phyloP scores from a whole-genome alignment of 2,888 invertebrate species.

The Schizaphis graminum region DNA sequence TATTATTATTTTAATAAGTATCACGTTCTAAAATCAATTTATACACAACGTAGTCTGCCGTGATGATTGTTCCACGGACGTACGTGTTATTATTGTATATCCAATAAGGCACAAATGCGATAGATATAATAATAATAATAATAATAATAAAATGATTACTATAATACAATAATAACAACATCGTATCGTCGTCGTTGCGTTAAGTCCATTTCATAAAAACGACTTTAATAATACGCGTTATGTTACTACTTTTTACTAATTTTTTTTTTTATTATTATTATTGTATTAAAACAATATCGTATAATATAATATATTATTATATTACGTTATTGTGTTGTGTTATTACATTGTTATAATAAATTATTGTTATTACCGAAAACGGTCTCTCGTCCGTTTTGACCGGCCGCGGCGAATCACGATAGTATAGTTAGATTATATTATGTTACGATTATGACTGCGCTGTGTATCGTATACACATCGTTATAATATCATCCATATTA shows the following conservation, averaged over 20 bases:
- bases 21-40: slow-evolving; percentile 30
- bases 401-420: not conserved
- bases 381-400: not conserved
- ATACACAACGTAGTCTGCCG: not conserved
- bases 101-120: not conserved
- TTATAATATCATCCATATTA: not conserved
- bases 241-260: not conserved
- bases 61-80: not conserved
- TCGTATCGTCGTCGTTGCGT: not conserved
- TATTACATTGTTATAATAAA: not conserved
- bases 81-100: not conserved
- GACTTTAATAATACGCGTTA: not conserved
- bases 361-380: not conserved
- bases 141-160: not conserved
- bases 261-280: not conserved
- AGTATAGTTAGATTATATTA: not conserved
- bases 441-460: not conserved
- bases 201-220: slow-evolving; percentile 10
- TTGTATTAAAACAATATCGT: not conserved
- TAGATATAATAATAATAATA: not conserved
- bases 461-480: not conserved
- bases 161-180: not conserved
- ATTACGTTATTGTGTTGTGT: too few relatives aligned
- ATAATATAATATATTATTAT: not conserved
- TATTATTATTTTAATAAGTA: slow-evolving; percentile 18